Evolutionary conservation across 2,113 vertebrate genomes (phyloP).

Genomic region (Morone saxatilis): DNA sequence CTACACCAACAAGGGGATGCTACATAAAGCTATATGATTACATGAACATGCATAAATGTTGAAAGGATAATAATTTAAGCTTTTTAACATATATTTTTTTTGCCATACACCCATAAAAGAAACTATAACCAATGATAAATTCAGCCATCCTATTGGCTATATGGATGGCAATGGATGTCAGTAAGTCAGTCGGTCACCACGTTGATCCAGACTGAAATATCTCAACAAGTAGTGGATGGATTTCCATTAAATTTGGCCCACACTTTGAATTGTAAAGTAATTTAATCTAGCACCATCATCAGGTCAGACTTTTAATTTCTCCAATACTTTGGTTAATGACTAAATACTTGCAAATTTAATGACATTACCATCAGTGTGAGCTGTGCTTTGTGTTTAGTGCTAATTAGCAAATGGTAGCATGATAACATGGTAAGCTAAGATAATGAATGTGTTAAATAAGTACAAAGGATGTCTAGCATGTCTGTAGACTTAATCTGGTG

Average conservation of each 20-base stretch:
- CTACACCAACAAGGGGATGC: background rate
- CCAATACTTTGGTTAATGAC: background rate
- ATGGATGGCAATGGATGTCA: background rate
- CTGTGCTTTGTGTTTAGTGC: background rate
- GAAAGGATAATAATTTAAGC: background rate
- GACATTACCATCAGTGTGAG: background rate
- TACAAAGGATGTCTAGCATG: background rate
- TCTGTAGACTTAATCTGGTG: background rate
- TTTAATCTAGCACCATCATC: background rate
- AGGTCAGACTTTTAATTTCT: background rate
- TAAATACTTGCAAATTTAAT: background rate
- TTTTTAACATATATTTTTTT: background rate
- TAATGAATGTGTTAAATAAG: background rate
- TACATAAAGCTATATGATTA: background rate
- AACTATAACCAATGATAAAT: background rate
- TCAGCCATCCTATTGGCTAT: background rate
- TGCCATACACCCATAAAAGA: background rate
- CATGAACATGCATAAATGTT: background rate
- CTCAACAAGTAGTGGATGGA: background rate
- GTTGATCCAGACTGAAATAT: background rate
- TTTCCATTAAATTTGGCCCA: background rate
- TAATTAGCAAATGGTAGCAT: background rate
- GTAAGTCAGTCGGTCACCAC: background rate
- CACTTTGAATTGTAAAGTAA: background rate
- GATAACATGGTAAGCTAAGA: background rate